Evolutionary conservation across 2,888 invertebrate genomes (phyloP).

Genomic region (Ochlodes sylvanus): DNA sequence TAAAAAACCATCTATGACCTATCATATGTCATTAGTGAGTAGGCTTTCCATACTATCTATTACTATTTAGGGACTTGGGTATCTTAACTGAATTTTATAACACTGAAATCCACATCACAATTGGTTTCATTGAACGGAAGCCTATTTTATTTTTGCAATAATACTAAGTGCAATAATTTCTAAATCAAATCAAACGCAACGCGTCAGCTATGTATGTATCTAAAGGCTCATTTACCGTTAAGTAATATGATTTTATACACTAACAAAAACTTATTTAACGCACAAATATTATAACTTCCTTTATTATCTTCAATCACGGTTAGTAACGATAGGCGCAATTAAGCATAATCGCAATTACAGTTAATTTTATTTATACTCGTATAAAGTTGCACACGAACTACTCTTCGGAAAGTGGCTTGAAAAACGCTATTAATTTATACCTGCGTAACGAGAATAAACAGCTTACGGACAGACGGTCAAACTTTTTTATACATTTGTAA

Average conservation of each 20-base stretch:
- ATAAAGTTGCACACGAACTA: slow-evolving; percentile 2
- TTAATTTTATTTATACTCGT: slow-evolving; percentile 8
- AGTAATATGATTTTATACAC: background rate
- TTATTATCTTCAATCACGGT: slow-evolving; percentile 21
- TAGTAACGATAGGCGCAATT: slow-evolving; percentile 15
- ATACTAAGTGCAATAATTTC: too few relatives aligned
- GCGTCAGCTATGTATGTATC: background rate
- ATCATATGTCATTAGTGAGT: too few relatives aligned
- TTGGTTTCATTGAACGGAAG: too few relatives aligned
- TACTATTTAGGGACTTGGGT: too few relatives aligned
- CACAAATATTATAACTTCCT: slow-evolving; percentile 19
- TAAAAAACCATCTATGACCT: too few relatives aligned
- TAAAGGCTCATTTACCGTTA: background rate
- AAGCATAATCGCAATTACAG: background rate
- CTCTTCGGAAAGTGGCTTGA: background rate
- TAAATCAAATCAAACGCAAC: background rate
- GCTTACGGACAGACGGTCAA: background rate
- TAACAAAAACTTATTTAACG: slow-evolving; percentile 5
- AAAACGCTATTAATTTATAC: slow-evolving; percentile 20
- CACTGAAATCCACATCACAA: too few relatives aligned
- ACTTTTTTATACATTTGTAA: background rate
- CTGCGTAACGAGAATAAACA: slow-evolving; percentile 11
- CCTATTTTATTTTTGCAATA: too few relatives aligned
- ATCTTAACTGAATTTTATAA: too few relatives aligned
- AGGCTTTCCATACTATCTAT: too few relatives aligned